Evolutionary conservation across 2,113 vertebrate species (phyloP), one percentile per base, ranked within the genome.

Genomic region (Shinisaurus crocodilurus): DNA sequence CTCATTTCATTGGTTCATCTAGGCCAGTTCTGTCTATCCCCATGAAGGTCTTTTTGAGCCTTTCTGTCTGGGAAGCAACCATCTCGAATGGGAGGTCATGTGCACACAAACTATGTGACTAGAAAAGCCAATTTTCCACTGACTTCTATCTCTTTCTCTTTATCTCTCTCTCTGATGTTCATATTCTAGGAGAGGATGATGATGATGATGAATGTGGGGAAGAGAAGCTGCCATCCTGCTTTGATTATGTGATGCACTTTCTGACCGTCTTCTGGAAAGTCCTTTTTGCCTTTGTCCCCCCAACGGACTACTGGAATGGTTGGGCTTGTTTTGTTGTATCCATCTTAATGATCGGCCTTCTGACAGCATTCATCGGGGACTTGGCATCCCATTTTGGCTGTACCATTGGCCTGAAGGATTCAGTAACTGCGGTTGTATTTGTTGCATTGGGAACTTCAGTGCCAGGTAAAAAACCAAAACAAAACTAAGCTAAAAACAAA

Each of bases 251-350:
- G 96, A 99, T 99, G 98, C 99, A 99, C 97, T 99, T 99, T 95
- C 98, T 99, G 95, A 99, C 99, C 0, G 97, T 99, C 89, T 99
- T 99, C 98, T 99, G 99, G 99, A 99, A 99, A 96, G 97, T 99
- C 85, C 96, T 99, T 84, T 99, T 99, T 76, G 99, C 98, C 80
- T 97, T 99, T 3, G 99, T 99, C n/a, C 99, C 99, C 23, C 99
- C 99, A 0, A 99, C 99, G 6, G 99, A 99, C 91, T 98, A 99
- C 97, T 98, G 98, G 98, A 99, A 98, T 0, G 99, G 99, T 92
- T 99, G 99, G 99, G 98, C 99, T 1, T 99, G 99, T 94, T 99
- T 99, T 2, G 95, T 98, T 0, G 98, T 99, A 67, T 99, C 98
- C 94, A 99, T 99, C 96, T 92, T 96, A 1, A 98, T 98, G 98